Conservation (phyloP, 2,797 vertebrate genomes). For the Pelobates cultripes region DNA sequence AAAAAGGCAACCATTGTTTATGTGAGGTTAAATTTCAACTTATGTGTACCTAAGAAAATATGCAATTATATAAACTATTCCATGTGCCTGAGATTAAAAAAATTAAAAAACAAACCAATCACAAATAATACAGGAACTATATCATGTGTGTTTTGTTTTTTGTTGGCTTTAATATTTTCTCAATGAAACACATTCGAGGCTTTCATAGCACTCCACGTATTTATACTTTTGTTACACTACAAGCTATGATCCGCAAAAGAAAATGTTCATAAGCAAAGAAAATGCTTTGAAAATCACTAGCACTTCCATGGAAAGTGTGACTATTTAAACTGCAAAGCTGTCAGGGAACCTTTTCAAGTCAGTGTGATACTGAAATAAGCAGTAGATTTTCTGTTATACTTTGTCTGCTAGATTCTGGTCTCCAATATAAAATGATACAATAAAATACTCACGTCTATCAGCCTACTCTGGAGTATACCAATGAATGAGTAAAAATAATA, state of each 20-base stretch:
- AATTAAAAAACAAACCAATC: too few relatives aligned
- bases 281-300: conserved; percentile 1
- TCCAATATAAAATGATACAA: not conserved
- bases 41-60: too few relatives aligned
- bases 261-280: conserved; percentile 15
- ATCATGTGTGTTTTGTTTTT: not conserved
- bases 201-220: conserved; percentile 12
- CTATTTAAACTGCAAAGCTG: conserved; percentile 26
- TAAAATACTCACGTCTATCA: not conserved
- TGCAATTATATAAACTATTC: too few relatives aligned
- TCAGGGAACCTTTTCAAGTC: conserved; percentile 19
- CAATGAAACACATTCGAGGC: conserved; percentile 30
- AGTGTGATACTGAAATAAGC: conserved; percentile 23
- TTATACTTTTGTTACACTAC: not conserved
- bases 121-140: not conserved
- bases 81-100: too few relatives aligned
- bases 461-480: too few relatives aligned
- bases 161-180: not conserved
- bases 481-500: too few relatives aligned
- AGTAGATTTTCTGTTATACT: conserved; percentile 1
- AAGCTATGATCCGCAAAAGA: not conserved
- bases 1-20: too few relatives aligned
- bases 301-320: conserved; percentile 14
- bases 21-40: too few relatives aligned
- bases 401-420: conserved; percentile 1